Base-by-base conservation (phyloP, 2,113 vertebrate genomes). In the Grammomys dolichurus region DNA sequence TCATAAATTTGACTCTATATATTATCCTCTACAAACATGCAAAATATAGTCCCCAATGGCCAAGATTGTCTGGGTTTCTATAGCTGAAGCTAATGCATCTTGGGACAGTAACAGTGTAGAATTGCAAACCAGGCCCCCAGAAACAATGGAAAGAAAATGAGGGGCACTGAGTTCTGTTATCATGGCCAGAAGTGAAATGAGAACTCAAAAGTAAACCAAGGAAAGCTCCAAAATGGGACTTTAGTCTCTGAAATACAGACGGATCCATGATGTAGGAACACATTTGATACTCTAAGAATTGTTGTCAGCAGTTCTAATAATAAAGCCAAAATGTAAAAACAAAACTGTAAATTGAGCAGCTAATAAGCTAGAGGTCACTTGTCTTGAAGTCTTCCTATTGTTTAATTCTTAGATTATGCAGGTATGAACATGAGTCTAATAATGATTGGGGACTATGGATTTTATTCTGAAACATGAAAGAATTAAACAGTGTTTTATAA, bases 161-260 rank as follows among this genome's bases (percentile, higher is more conserved):
- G 51, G 11, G 33, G 72, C 85, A 92, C 1, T 69, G 46, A 60
- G 16, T 11, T 54, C 9, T 76, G 54, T 36, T n/a, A 76, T 84
- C 13, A 78, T n/a, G 40, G 43, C 40, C 85, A 93, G 95, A 36
- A 14, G 8, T 31, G 60, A 89, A 92, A 8, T 40, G 69, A 77
- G 82, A 54, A 69, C 22, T 82, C 8, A 54, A 92, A 90, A 91
- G 58, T 56, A 72, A 20, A 54, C 43, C 0, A 20, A 82, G 3
- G 36, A n/a, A 90, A 95, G n/a, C 73, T 1, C 36, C 73, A 93
- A 90, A 12, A 6, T n/a, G 87, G 11, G 13, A 56, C 2, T 91
- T 86, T 86, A 54, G 7, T 86, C 95, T 89, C 63, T 51, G 24
- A 95, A 91, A 89, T 31, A 54, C 26, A 82, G 5, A 11, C 78